Evolutionary conservation across 2,113 vertebrate species (phyloP).

Genomic region (Chionis minor): DNA sequence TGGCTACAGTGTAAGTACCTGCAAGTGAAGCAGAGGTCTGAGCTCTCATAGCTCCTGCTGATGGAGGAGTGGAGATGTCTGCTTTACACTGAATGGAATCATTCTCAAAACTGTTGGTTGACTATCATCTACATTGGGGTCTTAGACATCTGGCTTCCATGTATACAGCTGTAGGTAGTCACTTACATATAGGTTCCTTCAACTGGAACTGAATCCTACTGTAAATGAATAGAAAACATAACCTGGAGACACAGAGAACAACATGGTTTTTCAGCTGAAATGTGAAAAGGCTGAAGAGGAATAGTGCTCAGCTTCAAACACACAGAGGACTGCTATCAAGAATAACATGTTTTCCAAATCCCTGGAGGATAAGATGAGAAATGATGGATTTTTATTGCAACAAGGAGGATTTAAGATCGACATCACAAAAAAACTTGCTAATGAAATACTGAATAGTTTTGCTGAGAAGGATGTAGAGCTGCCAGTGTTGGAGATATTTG

Average conservation of each 20-base stretch:
- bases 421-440: background rate
- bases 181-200: background rate
- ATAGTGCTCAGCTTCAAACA: background rate
- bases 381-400: background rate
- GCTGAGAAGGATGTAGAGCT: background rate
- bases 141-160: background rate
- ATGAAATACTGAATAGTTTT: background rate
- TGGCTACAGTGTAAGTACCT: background rate
- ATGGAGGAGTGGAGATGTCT: background rate
- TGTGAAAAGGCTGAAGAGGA: background rate
- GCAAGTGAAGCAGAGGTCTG: background rate
- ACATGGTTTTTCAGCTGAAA: background rate
- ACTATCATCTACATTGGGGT: background rate
- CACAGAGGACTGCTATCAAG: background rate
- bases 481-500: background rate
- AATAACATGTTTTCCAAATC: background rate
- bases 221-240: background rate
- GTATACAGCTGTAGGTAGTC: background rate
- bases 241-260: background rate
- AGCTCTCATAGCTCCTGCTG: background rate
- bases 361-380: background rate
- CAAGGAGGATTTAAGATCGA: background rate
- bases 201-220: background rate
- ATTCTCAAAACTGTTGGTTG: background rate
- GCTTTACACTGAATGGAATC: background rate